These are phyloP conservation scores for Sturmia bella DNA, from an alignment of 2,888 invertebrate genomes.

Conservation along the genomic window DNA sequence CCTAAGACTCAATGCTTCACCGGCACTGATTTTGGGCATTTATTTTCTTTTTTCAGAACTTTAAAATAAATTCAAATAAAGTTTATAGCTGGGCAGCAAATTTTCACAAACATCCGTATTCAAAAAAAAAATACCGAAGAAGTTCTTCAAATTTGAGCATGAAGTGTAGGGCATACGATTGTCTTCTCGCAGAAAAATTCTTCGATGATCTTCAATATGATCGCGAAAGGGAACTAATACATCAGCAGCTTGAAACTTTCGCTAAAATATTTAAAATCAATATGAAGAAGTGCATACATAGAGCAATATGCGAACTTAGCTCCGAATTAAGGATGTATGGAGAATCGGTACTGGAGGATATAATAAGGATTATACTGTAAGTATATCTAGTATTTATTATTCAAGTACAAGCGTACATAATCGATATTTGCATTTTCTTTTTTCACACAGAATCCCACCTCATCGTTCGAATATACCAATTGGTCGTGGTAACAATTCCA, in stretches of 20 bases:
- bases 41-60: conserved; percentile 12
- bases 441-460: conserved; percentile 29
- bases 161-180: background rate
- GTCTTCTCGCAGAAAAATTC: conserved; percentile 53
- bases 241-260: conserved; percentile 73
- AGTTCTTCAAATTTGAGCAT: conserved; percentile 45
- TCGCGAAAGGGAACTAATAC: conserved; percentile 74
- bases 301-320: conserved; percentile 86
- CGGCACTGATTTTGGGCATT: too few relatives aligned
- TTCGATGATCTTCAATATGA: conserved; percentile 72
- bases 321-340: conserved; percentile 83
- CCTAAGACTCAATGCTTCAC: too few relatives aligned
- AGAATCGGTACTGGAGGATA: conserved; percentile 85
- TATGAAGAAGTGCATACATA: conserved; percentile 83
- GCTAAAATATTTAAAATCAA: conserved; percentile 74
- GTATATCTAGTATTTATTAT: conserved; percentile 45
- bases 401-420: background rate
- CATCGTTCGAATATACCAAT: background rate
- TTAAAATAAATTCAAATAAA: background rate
- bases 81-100: background rate
- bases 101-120: conserved; percentile 33
- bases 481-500: background rate
- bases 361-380: conserved; percentile 86
- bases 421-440: background rate
- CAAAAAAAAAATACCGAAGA: conserved; percentile 29